phyloP scores from a whole-genome alignment of 1,140 invertebrate species.

The Stegodyphus mimosarum region DNA sequence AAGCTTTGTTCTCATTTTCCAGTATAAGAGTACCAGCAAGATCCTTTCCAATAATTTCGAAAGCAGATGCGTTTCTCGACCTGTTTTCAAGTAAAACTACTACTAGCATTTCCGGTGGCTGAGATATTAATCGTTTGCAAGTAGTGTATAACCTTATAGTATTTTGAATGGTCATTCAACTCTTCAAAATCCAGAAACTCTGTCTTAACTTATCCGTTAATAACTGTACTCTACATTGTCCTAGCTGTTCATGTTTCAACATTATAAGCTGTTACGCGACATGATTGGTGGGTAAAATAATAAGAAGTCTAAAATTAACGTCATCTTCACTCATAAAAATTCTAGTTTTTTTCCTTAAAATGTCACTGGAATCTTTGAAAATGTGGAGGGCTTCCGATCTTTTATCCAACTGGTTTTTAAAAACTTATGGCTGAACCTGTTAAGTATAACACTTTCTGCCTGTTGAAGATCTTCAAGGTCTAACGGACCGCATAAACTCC shows the following conservation, averaged over 20 bases:
- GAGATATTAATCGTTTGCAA: neutral
- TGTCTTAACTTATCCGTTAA: neutral
- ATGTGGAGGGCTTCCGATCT: neutral
- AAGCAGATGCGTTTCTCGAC: neutral
- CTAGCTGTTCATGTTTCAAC: neutral
- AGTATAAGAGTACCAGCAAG: slow-evolving; percentile 60
- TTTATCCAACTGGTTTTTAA: neutral
- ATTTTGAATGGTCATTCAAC: neutral
- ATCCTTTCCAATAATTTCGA: slow-evolving; percentile 11
- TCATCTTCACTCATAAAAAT: neutral
- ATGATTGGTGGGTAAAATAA: neutral
- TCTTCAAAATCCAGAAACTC: slow-evolving; percentile 22
- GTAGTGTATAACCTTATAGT: neutral
- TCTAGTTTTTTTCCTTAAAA: neutral
- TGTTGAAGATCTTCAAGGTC: neutral
- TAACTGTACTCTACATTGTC: neutral
- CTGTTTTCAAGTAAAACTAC: neutral
- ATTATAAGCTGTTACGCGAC: neutral
- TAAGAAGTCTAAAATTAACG: neutral
- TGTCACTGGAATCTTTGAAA: neutral
- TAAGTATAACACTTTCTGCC: neutral
- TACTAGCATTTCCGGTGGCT: neutral
- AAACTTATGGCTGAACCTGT: neutral
- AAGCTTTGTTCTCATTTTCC: slow-evolving; percentile 66
- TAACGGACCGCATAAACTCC: neutral